These are phyloP conservation scores for Pygmarrhopalites habei DNA, from an alignment of 1,140 invertebrate species.

Conservation along the genomic window DNA sequence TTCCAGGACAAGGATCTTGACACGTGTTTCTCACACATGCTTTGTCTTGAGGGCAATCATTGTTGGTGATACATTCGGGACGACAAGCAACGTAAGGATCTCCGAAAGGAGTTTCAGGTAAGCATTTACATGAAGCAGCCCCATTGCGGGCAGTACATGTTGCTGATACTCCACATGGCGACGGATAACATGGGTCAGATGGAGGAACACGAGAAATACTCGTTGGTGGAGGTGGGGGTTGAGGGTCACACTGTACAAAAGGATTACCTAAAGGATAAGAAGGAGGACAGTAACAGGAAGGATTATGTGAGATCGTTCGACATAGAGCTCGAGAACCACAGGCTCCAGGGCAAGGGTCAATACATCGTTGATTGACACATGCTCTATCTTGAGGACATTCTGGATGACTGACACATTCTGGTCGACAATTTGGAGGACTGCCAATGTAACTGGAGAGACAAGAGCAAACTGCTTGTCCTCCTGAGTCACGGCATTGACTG, in stretches of 20 bases:
- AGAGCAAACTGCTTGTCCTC: slow-evolving; percentile 64
- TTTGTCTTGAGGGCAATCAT: slow-evolving; percentile 42
- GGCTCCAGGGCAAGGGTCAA: slow-evolving; percentile 48
- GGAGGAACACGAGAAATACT: slow-evolving; percentile 62
- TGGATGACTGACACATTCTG: slow-evolving; percentile 26
- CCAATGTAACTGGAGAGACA: slow-evolving; percentile 66
- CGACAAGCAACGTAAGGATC: too few relatives aligned
- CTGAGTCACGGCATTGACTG: slow-evolving; percentile 65
- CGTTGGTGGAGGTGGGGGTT: slow-evolving; percentile 36
- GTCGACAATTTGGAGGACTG: slow-evolving; percentile 51
- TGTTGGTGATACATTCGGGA: slow-evolving; percentile 59
- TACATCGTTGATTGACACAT: slow-evolving; percentile 67
- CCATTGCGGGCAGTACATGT: slow-evolving; percentile 28
- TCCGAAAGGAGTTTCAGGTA: too few relatives aligned
- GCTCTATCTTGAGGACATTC: slow-evolving; percentile 61
- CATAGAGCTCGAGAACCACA: slow-evolving; percentile 61
- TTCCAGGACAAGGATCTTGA: slow-evolving; percentile 47
- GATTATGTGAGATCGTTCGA: slow-evolving; percentile 11
- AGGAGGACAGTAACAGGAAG: slow-evolving; percentile 35
- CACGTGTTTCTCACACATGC: slow-evolving; percentile 42
- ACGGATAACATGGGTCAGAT: slow-evolving; percentile 68
- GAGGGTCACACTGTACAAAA: slow-evolving; percentile 53
- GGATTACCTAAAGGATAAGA: slow-evolving; percentile 70
- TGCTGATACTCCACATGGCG: slow-evolving; percentile 70
- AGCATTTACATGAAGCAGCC: too few relatives aligned